Conservation (phyloP, 2,113 vertebrate species). For the Stictonetta naevosa region DNA sequence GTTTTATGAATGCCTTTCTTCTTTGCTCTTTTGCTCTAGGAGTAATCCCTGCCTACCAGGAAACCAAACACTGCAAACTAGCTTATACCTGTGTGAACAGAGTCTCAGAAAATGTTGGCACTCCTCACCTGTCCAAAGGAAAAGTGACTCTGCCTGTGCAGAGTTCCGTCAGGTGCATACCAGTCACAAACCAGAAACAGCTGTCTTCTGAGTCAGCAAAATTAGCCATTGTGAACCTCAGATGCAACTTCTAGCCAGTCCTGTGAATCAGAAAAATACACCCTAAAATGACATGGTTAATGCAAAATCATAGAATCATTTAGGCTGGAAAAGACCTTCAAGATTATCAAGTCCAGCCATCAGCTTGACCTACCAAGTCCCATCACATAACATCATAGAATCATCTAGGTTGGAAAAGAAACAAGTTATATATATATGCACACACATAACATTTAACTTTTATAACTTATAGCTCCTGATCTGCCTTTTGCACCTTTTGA, state of each 20-base stretch:
- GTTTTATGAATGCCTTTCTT: neutral
- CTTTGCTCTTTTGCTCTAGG: neutral
- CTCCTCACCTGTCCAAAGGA: neutral
- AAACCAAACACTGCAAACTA: neutral
- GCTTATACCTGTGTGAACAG: rapidly evolving
- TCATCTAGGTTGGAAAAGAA: neutral
- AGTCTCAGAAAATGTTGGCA: neutral
- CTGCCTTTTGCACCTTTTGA: neutral
- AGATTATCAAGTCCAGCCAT: too few relatives aligned
- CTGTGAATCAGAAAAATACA: neutral
- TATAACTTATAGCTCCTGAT: neutral
- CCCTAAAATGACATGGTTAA: rapidly evolving
- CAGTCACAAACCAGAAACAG: neutral
- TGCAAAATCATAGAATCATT: neutral
- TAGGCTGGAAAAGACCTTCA: neutral
- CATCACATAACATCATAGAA: neutral
- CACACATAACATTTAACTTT: too few relatives aligned
- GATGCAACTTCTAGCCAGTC: neutral
- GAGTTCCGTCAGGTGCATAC: neutral
- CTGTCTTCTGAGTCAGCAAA: neutral
- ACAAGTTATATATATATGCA: neutral
- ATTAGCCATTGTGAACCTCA: neutral
- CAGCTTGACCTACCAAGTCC: too few relatives aligned
- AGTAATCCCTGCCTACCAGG: neutral
- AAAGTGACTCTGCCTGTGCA: neutral